Evolutionary conservation across 2,113 vertebrate species (phyloP), one percentile per base, ranked within the genome.

Genomic region (Indicator indicator): DNA sequence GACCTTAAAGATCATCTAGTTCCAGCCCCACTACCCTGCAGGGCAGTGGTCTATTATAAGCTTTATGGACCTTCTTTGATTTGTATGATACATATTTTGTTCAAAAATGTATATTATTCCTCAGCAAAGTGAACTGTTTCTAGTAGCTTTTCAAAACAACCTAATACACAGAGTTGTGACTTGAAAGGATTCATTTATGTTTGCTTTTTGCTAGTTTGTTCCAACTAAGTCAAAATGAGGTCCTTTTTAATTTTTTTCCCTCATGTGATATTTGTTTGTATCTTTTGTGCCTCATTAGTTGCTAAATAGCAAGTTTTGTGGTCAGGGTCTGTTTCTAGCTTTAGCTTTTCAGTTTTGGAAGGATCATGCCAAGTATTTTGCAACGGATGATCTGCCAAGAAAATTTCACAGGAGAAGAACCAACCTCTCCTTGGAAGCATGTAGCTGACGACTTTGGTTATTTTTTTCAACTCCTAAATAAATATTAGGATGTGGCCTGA

Each of bases 271-370:
- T 96, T 94, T 95, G 62, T 94, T 96, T 94, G 30, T 85, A 8
- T 80, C 68, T 88, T 89, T 74, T 38, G 63, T 79, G 52, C 78
- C 70, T 68, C 42, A 13, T 91, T 52, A 83, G 93, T 95, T 92
- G 89, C 83, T 96, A 86, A 95, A 94, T 28, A 60, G 38, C 19
- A 23, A 23, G 23, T 96, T 95, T 7, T 92, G 87, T 83, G 93
- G 81, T 87, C 93, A 77, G 82, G 72, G 69, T 64, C 93, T 93
- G 88, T 85, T 95, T 91, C 65, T 80, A 79, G 89, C 87, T 82
- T 76, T 40, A 83, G 55, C 78, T 92, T 89, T 87, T 48, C 86
- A 52, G 4, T 86, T 93, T 88, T 59, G 38, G 18, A 75, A 69
- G 23, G 44, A 52, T 50, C 9, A 1, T 69, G 83, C 81, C 81